Evolutionary conservation across 2,888 invertebrate genomes (phyloP), one percentile per base, ranked within the genome.

Genomic region (Acleris emargana): DNA sequence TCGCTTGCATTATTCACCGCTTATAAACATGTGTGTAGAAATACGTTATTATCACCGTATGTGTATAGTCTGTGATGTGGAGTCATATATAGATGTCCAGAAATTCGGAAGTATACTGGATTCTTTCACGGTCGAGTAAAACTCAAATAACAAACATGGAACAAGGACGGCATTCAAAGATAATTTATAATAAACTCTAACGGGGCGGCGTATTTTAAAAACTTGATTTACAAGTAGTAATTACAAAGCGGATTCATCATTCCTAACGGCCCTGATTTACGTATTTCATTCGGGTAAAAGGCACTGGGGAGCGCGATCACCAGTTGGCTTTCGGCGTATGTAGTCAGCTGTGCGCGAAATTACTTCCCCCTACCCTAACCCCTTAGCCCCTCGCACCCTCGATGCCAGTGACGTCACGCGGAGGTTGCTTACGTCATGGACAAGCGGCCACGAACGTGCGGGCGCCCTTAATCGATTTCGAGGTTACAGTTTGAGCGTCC

Each of bases 341-440:
- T 80, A 87, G 86, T 86, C 89, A 89, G 89, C 89, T 88, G 89
- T 83, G 86, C 83, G 83, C 83, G 81, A 87, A 87, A 88, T 87
- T 87, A 79, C 78, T 79, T 77, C 77, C 76, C 70, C 79, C 77
- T 74, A 76, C 78, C 79, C 76, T 76, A 75, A 78, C 70, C 72
- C 78, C 78, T 70, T 45, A 66, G 54, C 50, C 68, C 60, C 66
- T 53, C 73, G 72, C 74, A 80, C 80, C 83, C 78, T 68, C 73
- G 73, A 68, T 76, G 76, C 81, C 71, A 78, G 80, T 89, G 89
- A 91, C 91, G 90, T 91, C 89, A 89, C 82, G 68, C 75, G 76
- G 76, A 73, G 82, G 80, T 76, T 76, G 81, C 81, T 90, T 80
- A 89, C 91, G 91, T 91, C 91, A 90, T 84, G 76, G 76, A 80